Base-by-base conservation (phyloP, 2,113 vertebrate genomes). In the Zeus faber region DNA sequence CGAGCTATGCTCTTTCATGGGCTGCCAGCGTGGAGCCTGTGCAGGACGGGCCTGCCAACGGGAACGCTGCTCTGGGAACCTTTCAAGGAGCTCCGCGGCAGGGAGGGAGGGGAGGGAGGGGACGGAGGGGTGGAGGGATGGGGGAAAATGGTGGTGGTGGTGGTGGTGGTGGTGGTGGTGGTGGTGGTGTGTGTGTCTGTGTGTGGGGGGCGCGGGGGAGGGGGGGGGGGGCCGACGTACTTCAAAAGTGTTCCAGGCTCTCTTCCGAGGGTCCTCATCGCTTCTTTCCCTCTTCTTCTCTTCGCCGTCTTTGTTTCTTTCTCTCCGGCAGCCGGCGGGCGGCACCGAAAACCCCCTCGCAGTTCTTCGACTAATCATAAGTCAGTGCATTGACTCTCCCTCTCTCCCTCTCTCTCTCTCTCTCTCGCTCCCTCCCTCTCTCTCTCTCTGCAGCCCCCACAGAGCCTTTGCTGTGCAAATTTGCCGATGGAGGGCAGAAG, bases 391-490 rank as follows among this genome's bases (percentile, higher is more conserved):
- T 35, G 6, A 16, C 50, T 40, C 31, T 40, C 20, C 11, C 20
- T 9, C 20, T 3, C 1, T 39, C 45, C 5, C 45, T 29, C 47
- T 16, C 16, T 29, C n/a, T 14, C 24, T 18, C 48, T 13, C 37
- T 44, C 86, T 63, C 54, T 65, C 66, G 79, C 85, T 68, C 79
- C 91, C 35, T 43, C 49, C 22, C 70, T 88, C 74, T 91, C 76
- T 89, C 89, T 73, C 87, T 86, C 89, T 79, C 68, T 58, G 45
- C 91, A 98, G 95, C 93, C 77, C 95, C 95, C 83, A 92, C 86
- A 65, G 95, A 98, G 88, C 95, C 95, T 87, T 92, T 98, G 90
- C 93, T 98, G 91, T 97, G 95, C 89, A 97, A 97, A 91, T 97
- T 98, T 79, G 95, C 95, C 43, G 95, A 98, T 62, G 95, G 95